Conservation (phyloP, 2,113 vertebrate species). For the Strigops habroptila region DNA sequence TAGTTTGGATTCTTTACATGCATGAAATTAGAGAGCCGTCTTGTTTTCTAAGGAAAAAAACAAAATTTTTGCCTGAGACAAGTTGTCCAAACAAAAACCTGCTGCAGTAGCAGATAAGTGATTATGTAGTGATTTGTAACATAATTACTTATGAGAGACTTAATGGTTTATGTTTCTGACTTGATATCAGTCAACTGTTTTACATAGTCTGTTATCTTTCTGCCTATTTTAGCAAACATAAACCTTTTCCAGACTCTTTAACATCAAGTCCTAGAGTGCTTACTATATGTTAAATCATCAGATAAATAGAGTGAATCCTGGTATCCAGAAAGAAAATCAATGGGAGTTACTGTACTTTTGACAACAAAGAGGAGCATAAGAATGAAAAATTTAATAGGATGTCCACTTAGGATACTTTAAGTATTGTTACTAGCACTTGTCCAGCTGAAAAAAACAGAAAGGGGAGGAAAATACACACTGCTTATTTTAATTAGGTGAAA, state of each 20-base stretch:
- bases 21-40: not conserved
- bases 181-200: not conserved
- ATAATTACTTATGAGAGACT: not conserved
- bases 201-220: not conserved
- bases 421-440: conserved; percentile 55
- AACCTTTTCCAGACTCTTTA: not conserved
- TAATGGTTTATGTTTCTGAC: not conserved
- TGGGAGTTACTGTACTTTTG: not conserved
- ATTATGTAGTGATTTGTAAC: conserved; percentile 15
- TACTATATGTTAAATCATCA: not conserved
- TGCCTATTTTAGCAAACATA: not conserved
- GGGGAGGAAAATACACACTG: conserved; percentile 36
- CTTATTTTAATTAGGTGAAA: conserved; percentile 76
- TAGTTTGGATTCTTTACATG: not conserved
- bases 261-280: not conserved
- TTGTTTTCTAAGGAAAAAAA: not conserved
- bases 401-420: conserved; percentile 65
- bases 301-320: conserved; percentile 27
- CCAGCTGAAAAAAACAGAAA: conserved; percentile 49
- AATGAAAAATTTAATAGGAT: conserved; percentile 66
- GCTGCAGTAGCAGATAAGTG: not conserved
- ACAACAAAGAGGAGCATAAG: not conserved
- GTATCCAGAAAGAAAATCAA: conserved; percentile 21
- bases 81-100: not conserved
- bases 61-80: not conserved